Evolutionary conservation across 2,797 vertebrate species (phyloP), one percentile per base, ranked within the genome.

Genomic region (Peromyscus melanophrys): DNA sequence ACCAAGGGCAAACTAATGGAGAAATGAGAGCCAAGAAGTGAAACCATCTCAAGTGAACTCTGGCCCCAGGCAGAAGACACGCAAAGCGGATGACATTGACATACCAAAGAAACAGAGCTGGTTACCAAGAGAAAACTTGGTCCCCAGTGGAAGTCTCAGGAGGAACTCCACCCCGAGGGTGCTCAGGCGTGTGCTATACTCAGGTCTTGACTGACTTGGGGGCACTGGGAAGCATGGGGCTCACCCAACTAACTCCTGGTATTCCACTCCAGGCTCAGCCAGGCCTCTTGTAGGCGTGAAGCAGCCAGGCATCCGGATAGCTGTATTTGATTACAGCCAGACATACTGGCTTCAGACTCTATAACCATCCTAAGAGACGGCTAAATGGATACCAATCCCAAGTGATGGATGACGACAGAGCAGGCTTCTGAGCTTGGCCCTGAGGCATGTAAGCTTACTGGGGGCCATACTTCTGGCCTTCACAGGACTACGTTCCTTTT

Each of bases 21-120:
- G 71, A 84, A 63, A 43, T 57, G 49, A 49, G 19, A 91, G 49
- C 82, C 92, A 76, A 76, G 90, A 40, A 81, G 95, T 27, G 7
- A 27, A 91, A 71, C 82, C 80, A 84, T 31, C n/a, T 86, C 77
- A 93, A 87, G 81, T 92, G 75, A 89, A 84, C 40, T 83, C 46
- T 85, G 92, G 19, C 31, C 69, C 19, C 49, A 80, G n/a, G 49
- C 21, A 23, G 19, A 85, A 92, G 90, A 84, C 52, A 90, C 71
- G 71, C 19, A 69, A 59, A 49, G 57, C 31, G 6, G 55, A 76
- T 84, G 59, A 87, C 16, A 52, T n/a, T 34, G 80, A 88, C 23
- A 17, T 27, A 95, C 55, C 82, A 76, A 25, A 87, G 82, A 91
- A 91, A 80, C 31, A 81, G 63, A 43, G 43, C 46, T 71, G 3